Evolutionary conservation across 2,797 vertebrate genomes (phyloP).

Genomic region (Coregonus ussuriensis): DNA sequence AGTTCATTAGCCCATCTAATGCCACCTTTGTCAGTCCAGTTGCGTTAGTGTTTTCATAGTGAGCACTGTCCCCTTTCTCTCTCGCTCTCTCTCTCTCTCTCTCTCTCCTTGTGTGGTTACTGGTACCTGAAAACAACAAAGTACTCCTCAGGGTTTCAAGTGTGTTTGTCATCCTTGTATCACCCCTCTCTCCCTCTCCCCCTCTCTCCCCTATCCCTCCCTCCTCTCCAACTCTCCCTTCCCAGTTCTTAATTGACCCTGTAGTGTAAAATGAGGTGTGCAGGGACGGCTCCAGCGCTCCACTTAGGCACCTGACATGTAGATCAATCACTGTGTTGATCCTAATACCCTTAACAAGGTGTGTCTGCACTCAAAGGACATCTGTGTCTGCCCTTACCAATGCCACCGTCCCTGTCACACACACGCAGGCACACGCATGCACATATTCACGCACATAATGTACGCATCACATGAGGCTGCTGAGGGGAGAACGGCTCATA

Average conservation of each 20-base stretch:
- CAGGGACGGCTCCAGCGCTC: slow-evolving; percentile 44
- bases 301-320: slow-evolving; percentile 73
- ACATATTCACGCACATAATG: not conserved
- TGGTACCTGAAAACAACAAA: not conserved
- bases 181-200: slow-evolving; percentile 3
- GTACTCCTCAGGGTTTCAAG: not conserved
- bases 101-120: not conserved
- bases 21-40: not conserved
- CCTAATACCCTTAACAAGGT: slow-evolving; percentile 71
- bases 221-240: slow-evolving; percentile 28
- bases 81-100: not conserved
- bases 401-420: slow-evolving; percentile 20
- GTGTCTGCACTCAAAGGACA: slow-evolving; percentile 66
- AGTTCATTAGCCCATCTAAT: slow-evolving; percentile 1
- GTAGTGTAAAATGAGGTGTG: slow-evolving; percentile 51
- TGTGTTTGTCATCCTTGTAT: not conserved
- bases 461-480: not conserved
- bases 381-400: slow-evolving; percentile 36
- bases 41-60: not conserved
- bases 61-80: not conserved
- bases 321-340: slow-evolving; percentile 75
- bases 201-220: not conserved
- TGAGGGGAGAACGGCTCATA: no score
- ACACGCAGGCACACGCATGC: not conserved
- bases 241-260: slow-evolving; percentile 62